Base-by-base conservation (phyloP, 2,888 invertebrate species). In the Hydroisotoma schaefferi region DNA sequence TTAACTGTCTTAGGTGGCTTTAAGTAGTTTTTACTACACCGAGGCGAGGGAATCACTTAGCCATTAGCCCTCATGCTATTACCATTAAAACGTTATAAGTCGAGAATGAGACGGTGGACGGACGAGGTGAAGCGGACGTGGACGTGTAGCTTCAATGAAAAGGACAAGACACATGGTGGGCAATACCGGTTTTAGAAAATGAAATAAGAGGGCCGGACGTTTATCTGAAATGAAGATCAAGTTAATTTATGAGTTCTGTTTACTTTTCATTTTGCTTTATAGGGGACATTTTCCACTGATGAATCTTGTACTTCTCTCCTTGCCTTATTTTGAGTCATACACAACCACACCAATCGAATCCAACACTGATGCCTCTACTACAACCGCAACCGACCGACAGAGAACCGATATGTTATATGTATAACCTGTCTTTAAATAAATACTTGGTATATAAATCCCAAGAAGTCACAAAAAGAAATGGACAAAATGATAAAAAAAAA, bases 171-270 rank as follows among this genome's bases (percentile, higher is more conserved):
- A 22, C 66, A 59, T 58, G 66, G 60, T 46, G 66, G 33, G 62
- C 60, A 48, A 60, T 66, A 66, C 66, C 62, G 66, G 66, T 66
- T 66, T 53, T 43, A 53, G 53, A 63, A 57, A 52, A 63, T 60
- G 62, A 63, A 60, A 60, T 63, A 63, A 66, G 58, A 60, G 66
- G 60, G 56, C 58, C 57, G 57, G 58, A 48, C 55, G 51, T 59
- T 66, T 66, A 66, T 66, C 66, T 66, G 57, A 53, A 55, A 54
- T 55, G 59, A 60, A 54, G 60, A 66, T 66, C 66, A 46, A 47
- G 37, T 51, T 59, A 66, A 66, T 66, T 66, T 66, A 66, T 66
- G 66, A 63, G 55, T 60, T 66, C 57, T 52, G 43, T 60, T 47
- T 56, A 25, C 29, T 60, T 54, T 51, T 53, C 20, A 20, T 33